A percentile compares a stretch with the other conserved stretches of the same genome.
phyloP scores from a whole-genome alignment of 2,113 vertebrate genomes.

The Prolemur simus region DNA sequence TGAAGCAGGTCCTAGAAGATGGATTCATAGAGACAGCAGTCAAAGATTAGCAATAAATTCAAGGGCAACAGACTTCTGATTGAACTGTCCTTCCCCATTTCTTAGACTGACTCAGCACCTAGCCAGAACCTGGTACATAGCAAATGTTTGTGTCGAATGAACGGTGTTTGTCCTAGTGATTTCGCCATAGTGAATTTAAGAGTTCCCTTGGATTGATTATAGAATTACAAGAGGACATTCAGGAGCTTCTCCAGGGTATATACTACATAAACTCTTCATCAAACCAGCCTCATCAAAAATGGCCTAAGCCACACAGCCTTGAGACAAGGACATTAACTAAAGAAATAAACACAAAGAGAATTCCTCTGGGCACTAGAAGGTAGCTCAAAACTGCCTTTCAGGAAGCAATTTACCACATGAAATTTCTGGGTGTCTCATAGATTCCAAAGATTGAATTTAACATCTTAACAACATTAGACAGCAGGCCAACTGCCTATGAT shows the following conservation, averaged over 20 bases:
- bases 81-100: neutral
- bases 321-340: neutral
- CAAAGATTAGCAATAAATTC: conserved; percentile 16
- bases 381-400: neutral
- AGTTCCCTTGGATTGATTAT: neutral
- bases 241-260: neutral
- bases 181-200: neutral
- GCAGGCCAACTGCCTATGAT: neutral
- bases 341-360: conserved; percentile 32
- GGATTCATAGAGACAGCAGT: neutral
- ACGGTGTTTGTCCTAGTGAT: neutral
- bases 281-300: neutral
- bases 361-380: neutral
- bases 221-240: neutral
- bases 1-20: neutral
- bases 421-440: neutral
- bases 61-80: neutral
- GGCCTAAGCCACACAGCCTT: neutral
- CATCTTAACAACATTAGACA: neutral
- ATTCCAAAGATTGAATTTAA: neutral
- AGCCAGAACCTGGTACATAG: neutral
- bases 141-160: neutral
- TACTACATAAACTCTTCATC: neutral
- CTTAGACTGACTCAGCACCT: neutral
- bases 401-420: neutral